Percentiles rank a stretch among this genome's conserved stretches.
Evolutionary conservation across 2,113 vertebrate species (phyloP).

Genomic region (Xiphias gladius): DNA sequence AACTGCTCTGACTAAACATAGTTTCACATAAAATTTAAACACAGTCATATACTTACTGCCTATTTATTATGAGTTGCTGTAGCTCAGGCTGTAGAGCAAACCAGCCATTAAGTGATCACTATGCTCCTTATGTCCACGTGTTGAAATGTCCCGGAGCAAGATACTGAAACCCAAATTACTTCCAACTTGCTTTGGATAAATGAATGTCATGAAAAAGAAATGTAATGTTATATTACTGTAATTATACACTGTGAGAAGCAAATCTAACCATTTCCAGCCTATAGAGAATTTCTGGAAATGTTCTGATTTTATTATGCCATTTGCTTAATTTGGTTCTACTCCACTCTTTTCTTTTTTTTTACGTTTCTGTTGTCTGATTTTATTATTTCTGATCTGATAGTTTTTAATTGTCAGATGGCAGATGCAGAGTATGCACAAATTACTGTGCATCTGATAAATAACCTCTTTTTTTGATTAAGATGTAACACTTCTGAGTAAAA

Average conservation of each 20-base stretch:
- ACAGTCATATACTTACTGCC: neutral
- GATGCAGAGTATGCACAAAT: neutral
- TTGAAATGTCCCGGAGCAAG: neutral
- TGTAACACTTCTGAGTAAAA: no score
- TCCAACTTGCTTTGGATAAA: neutral
- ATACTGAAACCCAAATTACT: neutral
- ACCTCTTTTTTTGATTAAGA: neutral
- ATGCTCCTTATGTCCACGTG: neutral
- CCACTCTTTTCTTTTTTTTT: neutral
- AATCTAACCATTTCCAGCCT: neutral
- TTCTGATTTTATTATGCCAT: neutral
- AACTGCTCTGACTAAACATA: neutral
- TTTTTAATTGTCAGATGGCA: neutral
- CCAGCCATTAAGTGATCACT: neutral
- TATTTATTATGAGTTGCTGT: neutral
- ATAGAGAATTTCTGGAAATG: neutral
- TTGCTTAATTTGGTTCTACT: neutral
- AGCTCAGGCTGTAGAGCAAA: neutral
- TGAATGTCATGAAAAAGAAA: neutral
- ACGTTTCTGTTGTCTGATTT: neutral
- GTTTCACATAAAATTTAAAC: neutral
- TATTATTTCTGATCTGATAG: neutral
- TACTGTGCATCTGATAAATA: slow-evolving; percentile 3
- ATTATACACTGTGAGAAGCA: no score
- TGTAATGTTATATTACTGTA: neutral